Evolutionary conservation across 2,113 vertebrate genomes (phyloP).

Genomic region (Acanthochromis polyacanthus): DNA sequence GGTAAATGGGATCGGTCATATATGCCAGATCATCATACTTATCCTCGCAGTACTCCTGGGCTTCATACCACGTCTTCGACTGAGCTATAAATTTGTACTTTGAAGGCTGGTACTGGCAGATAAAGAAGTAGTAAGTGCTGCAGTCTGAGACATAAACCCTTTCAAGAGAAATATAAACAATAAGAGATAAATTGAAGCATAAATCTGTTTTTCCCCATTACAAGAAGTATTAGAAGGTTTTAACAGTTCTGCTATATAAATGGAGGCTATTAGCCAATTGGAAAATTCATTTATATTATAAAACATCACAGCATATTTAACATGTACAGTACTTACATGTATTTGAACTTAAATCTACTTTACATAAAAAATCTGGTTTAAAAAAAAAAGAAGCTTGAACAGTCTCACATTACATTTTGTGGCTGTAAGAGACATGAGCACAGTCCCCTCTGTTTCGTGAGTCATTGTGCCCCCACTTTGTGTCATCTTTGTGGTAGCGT

Average conservation of each 20-base stretch:
- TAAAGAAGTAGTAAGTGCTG: rapidly evolving
- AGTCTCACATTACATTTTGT: neutral
- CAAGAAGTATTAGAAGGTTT: too few species aligned
- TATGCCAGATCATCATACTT: rapidly evolving
- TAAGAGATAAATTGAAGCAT: too few species aligned
- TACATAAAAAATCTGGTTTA: neutral
- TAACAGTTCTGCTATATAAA: too few species aligned
- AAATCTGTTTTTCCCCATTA: too few species aligned
- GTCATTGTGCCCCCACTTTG: rapidly evolving
- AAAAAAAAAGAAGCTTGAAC: neutral
- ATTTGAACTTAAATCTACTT: too few species aligned
- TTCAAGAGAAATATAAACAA: neutral
- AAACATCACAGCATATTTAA: too few species aligned
- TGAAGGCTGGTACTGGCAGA: neutral
- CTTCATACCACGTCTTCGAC: slow-evolving; percentile 3
- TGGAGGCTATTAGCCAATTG: too few species aligned
- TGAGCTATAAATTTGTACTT: neutral
- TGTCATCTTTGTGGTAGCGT: rapidly evolving
- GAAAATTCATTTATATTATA: too few species aligned
- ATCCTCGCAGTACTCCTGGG: neutral
- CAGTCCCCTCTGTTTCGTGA: rapidly evolving
- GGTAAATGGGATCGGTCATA: rapidly evolving
- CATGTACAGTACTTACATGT: too few species aligned
- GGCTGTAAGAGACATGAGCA: rapidly evolving
- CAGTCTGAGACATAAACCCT: slow-evolving; percentile 9